Conservation (phyloP, 2,797 vertebrate genomes). For the Jordanella pulchra region DNA sequence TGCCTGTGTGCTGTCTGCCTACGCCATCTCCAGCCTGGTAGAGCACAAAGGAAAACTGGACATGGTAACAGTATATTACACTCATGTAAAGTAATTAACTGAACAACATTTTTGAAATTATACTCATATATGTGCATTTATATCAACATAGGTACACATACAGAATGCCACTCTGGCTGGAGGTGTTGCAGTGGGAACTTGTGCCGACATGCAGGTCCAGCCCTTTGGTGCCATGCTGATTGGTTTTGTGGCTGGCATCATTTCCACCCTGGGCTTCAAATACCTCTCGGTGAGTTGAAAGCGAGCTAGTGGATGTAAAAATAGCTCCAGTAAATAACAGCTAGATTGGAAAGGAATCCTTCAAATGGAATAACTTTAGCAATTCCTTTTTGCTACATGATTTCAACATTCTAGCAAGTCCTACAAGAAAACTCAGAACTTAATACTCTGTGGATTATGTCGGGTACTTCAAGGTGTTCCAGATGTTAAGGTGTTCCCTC, state of each 20-base stretch:
- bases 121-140: not conserved
- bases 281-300: constrained; percentile 85
- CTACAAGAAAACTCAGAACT: not conserved
- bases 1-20: constrained; percentile 85
- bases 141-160: constrained; percentile 87
- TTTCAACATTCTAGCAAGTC: no score
- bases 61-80: constrained; percentile 83
- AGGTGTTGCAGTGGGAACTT: constrained; percentile 95
- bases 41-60: constrained; percentile 89
- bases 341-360: not conserved
- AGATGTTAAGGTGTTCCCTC: no score
- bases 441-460: not conserved
- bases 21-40: constrained; percentile 89
- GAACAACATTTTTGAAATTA: not conserved
- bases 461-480: not conserved
- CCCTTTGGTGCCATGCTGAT: constrained; percentile 89
- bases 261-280: constrained; percentile 92
- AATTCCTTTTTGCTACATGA: not conserved
- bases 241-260: constrained; percentile 84
- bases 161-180: constrained; percentile 97
- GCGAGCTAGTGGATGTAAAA: not conserved
- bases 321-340: not conserved
- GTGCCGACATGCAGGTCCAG: constrained; percentile 87
- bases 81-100: not conserved
- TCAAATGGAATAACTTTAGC: not conserved